Conservation (phyloP, 2,888 invertebrate species). For the Hemistola chrysoprasaria region DNA sequence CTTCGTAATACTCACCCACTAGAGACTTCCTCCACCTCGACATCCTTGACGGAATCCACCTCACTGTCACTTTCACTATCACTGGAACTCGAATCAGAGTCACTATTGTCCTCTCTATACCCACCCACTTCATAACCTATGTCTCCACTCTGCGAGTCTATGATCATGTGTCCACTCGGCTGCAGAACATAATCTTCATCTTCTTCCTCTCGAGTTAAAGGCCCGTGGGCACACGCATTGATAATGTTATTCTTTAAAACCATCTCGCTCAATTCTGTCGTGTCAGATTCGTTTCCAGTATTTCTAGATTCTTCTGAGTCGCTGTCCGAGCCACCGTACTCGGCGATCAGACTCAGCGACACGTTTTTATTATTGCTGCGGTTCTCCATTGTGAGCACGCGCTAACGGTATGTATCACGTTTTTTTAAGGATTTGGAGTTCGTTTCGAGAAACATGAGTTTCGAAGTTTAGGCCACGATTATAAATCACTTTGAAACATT, state of each 20-base stretch:
- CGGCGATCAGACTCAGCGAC: constrained; percentile 72
- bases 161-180: constrained; percentile 65
- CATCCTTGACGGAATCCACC: constrained; percentile 70
- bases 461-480: not conserved
- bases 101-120: constrained; percentile 65
- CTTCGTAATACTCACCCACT: constrained; percentile 56
- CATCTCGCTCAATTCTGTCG: constrained; percentile 71
- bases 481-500: constrained; percentile 4
- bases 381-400: constrained; percentile 66
- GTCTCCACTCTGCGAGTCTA: constrained; percentile 68
- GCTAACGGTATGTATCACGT: constrained; percentile 13
- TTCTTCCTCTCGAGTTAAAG: constrained; percentile 46
- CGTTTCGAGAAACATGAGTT: too few species aligned
- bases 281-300: constrained; percentile 61
- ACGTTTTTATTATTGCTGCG: constrained; percentile 70
- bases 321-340: constrained; percentile 71
- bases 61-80: constrained; percentile 72
- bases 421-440: too few species aligned
- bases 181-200: constrained; percentile 51
- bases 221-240: constrained; percentile 76
- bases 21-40: constrained; percentile 67
- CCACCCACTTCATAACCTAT: constrained; percentile 73
- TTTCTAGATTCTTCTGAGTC: constrained; percentile 61
- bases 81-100: constrained; percentile 59
- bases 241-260: constrained; percentile 77